Percentiles rank a stretch among this genome's conserved stretches.
Evolutionary conservation across 2,888 invertebrate species (phyloP).

Genomic region (Clusia tigrina): DNA sequence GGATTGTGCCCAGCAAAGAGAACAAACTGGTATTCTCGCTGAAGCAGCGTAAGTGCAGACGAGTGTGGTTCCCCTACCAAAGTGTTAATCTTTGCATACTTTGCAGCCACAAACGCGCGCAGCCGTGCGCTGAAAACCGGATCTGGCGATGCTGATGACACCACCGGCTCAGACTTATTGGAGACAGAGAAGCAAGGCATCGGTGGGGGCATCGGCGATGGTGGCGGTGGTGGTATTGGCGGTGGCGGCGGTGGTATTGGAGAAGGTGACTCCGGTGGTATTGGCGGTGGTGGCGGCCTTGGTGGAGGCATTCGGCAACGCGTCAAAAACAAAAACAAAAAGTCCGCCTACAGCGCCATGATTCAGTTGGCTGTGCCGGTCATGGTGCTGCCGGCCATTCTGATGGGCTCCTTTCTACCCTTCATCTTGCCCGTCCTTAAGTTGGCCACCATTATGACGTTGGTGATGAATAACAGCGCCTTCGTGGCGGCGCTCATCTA

Average conservation of each 20-base stretch:
- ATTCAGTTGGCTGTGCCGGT: constrained; percentile 67
- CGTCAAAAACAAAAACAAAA: constrained; percentile 47
- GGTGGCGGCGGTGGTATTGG: not conserved
- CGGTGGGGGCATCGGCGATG: constrained; percentile 15
- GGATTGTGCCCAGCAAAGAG: constrained; percentile 67
- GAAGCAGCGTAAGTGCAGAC: constrained; percentile 54
- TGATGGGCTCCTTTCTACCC: constrained; percentile 74
- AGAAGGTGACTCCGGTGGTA: constrained; percentile 21
- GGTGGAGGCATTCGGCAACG: constrained; percentile 31
- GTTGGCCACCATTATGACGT: constrained; percentile 70
- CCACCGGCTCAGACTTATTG: too few species aligned
- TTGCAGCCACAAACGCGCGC: not conserved
- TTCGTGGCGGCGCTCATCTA: constrained; percentile 68
- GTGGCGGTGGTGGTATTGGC: constrained; percentile 8
- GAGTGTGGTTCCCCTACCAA: too few species aligned
- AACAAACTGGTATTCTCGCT: constrained; percentile 67
- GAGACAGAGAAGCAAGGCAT: constrained; percentile 1
- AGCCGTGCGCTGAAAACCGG: constrained; percentile 13
- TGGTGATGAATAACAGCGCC: constrained; percentile 74
- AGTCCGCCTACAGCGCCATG: constrained; percentile 53
- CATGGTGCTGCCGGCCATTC: constrained; percentile 70
- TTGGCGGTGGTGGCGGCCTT: constrained; percentile 8
- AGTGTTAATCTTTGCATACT: not conserved
- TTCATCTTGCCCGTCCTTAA: constrained; percentile 75
- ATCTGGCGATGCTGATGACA: constrained; percentile 36